These are phyloP conservation scores for Ammodytes dubius DNA, from an alignment of 2,113 vertebrate species.

Conservation along the genomic window DNA sequence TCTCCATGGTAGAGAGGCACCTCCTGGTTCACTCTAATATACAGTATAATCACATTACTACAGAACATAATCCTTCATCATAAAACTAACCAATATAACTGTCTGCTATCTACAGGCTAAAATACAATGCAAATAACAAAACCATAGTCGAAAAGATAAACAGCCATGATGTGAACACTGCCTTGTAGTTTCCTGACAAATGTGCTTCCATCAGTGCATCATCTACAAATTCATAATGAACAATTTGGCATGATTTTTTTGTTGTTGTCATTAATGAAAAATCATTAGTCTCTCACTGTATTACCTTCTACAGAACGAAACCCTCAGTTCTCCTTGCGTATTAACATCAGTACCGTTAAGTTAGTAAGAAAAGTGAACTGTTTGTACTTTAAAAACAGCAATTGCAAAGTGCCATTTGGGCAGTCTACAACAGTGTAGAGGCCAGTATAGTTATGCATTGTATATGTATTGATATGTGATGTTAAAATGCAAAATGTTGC, in stretches of 20 bases:
- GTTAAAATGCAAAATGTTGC: neutral
- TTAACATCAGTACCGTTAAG: neutral
- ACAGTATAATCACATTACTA: constrained; percentile 5
- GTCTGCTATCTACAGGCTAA: constrained; percentile 16
- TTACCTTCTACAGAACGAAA: neutral
- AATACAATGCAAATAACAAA: constrained; percentile 27
- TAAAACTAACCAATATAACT: constrained; percentile 16
- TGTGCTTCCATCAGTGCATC: constrained; percentile 8
- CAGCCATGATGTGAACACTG: neutral
- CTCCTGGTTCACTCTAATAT: constrained; percentile 24
- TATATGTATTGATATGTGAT: neutral
- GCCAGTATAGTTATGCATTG: neutral
- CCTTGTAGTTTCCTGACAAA: neutral
- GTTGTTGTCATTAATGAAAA: neutral
- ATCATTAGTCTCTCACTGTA: neutral
- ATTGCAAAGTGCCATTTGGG: neutral
- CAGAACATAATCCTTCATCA: constrained; percentile 14
- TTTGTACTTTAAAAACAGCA: neutral
- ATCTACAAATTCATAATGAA: constrained; percentile 4
- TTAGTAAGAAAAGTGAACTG: neutral
- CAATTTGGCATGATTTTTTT: neutral
- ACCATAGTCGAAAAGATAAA: constrained; percentile 12
- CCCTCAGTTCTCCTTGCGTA: neutral
- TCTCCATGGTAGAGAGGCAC: constrained; percentile 25
- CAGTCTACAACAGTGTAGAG: neutral